Conservation (phyloP, 2,797 vertebrate species). For the Alectoris magna region DNA sequence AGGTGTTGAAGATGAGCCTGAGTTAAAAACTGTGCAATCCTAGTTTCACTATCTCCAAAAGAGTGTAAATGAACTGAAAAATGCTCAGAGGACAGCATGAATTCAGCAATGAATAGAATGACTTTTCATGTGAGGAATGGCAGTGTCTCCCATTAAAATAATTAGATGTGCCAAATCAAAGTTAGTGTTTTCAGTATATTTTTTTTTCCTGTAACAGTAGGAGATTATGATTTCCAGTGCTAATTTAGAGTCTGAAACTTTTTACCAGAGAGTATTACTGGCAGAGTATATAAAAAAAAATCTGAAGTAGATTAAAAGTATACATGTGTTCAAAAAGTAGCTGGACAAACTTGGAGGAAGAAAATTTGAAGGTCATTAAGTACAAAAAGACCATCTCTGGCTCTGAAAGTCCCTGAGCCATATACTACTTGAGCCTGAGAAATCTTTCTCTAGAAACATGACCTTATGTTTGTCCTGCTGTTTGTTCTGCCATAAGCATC, state of each 20-base stretch:
- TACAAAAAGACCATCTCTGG: background rate
- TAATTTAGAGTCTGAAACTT: background rate
- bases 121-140: background rate
- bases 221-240: background rate
- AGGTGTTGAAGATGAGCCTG: background rate
- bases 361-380: background rate
- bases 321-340: background rate
- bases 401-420: background rate
- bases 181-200: background rate
- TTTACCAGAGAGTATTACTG: background rate
- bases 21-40: background rate
- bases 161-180: background rate
- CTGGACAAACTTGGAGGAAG: background rate
- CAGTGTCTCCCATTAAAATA: background rate
- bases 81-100: background rate
- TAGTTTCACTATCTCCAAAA: background rate
- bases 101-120: background rate
- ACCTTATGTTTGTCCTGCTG: background rate
- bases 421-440: background rate
- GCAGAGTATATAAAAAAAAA: background rate
- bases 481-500: background rate
- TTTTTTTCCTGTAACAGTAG: background rate
- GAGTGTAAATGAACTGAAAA: background rate
- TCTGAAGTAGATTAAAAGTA: background rate
- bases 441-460: background rate